phyloP scores from a whole-genome alignment of 2,888 invertebrate genomes.

The Mycalesis mineus region DNA sequence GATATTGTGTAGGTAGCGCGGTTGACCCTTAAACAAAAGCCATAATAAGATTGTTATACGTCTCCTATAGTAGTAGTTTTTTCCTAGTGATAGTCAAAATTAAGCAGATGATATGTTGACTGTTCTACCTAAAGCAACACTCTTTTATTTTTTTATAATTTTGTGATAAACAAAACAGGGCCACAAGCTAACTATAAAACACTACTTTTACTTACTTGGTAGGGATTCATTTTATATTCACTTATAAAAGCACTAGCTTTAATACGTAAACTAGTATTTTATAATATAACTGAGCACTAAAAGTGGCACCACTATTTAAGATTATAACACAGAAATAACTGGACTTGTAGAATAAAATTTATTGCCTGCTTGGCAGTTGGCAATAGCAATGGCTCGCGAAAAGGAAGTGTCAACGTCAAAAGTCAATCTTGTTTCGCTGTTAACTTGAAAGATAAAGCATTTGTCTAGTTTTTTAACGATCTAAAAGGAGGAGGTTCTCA shows the following conservation, averaged over 20 bases:
- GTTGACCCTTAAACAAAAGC: constrained; percentile 72
- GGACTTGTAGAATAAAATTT: neutral
- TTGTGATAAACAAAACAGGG: constrained; percentile 67
- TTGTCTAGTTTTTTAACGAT: too few relatives aligned
- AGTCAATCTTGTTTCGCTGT: too few relatives aligned
- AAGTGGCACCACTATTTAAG: neutral
- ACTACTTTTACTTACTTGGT: constrained; percentile 42
- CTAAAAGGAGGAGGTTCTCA: too few relatives aligned
- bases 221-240: constrained; percentile 59
- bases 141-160: constrained; percentile 19
- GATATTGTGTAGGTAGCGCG: constrained; percentile 67
- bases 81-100: too few relatives aligned
- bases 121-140: too few relatives aligned
- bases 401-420: too few relatives aligned
- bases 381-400: too few relatives aligned
- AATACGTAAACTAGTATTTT: constrained; percentile 7
- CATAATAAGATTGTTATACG: constrained; percentile 14
- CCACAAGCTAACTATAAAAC: constrained; percentile 16
- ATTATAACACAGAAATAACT: neutral
- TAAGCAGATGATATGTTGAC: too few relatives aligned
- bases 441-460: too few relatives aligned
- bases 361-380: neutral
- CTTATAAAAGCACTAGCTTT: constrained; percentile 3
- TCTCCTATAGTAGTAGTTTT: constrained; percentile 12
- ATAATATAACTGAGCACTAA: neutral